Evolutionary conservation across 1,140 invertebrate genomes (phyloP), one percentile per base, ranked within the genome.

Genomic region (Bombus affinis): DNA sequence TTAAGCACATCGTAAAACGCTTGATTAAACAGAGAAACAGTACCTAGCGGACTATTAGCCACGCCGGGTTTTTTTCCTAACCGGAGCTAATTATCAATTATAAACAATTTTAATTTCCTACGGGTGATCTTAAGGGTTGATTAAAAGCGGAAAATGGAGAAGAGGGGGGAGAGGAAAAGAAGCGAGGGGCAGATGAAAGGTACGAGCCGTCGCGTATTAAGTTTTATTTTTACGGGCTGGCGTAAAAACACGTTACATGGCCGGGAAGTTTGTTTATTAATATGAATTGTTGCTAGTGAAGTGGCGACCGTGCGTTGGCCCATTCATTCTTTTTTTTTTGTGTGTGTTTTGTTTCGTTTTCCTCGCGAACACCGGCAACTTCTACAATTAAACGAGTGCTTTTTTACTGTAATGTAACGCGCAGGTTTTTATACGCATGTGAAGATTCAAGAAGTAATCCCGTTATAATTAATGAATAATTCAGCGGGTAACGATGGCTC

Each of bases 241-340:
- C 59, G 66, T 44, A 73, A 86, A 88, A 91, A 89, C 73, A 85
- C 74, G 85, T 86, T 84, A 76, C 70, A 81, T 74, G 28, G 77
- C 74, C 39, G 74, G 78, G 92, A 93, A 93, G 91, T 93, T 93
- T 73, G 89, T 92, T 92, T 93, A 93, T 93, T 93, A 93, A 93
- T 93, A 92, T 90, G 83, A 92, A 93, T 92, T 90, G 92, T 89
- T 84, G 75, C 84, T 89, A 87, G 87, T 91, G 92, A 92, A 93
- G 86, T 76, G 78, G 77, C 32, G 70, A 75, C 59, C 65, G 32
- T 53, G 44, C 35, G 75, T 59, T 59, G 66, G 12, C 1, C n/a
- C 72, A 59, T 70, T 72, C 73, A 37, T 42, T 78, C 65, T 13
- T 32, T 44, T 25, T 62, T n/a, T 10, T 15, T 9, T 35, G 5